A percentile compares a stretch with the other conserved stretches of the same genome.
phyloP scores from a whole-genome alignment of 2,888 invertebrate genomes.

The Arrhopalites spinosus region DNA sequence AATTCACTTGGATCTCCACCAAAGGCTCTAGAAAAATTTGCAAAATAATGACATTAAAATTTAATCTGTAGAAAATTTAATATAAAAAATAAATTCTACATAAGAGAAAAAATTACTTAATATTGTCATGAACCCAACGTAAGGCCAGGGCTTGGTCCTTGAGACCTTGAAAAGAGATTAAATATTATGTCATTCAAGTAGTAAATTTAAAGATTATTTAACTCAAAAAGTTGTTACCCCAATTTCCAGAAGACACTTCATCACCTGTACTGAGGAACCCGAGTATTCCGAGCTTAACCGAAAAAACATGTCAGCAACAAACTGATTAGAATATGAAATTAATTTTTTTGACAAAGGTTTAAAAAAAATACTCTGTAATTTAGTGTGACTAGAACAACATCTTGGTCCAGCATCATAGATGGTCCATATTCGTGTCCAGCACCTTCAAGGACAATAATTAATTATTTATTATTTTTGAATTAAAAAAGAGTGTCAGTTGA shows the following conservation, averaged over 20 bases:
- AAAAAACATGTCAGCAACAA: not conserved
- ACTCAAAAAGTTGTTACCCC: slow-evolving; percentile 26
- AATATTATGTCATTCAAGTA: not conserved
- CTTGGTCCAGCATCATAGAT: slow-evolving; percentile 33
- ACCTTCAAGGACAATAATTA: not conserved
- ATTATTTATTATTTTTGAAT: too few relatives aligned
- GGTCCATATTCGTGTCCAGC: slow-evolving; percentile 43
- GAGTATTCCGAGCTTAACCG: not conserved
- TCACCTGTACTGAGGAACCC: slow-evolving; percentile 42
- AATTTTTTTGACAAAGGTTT: too few relatives aligned
- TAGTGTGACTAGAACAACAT: slow-evolving; percentile 41
- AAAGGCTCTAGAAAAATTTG: too few relatives aligned
- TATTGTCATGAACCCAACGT: slow-evolving; percentile 45
- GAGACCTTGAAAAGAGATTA: not conserved
- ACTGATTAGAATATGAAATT: too few relatives aligned
- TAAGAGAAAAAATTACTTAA: slow-evolving; percentile 41
- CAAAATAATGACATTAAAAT: too few relatives aligned
- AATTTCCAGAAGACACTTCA: slow-evolving; percentile 37
- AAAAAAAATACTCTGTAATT: slow-evolving; percentile 32
- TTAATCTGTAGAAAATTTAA: too few relatives aligned
- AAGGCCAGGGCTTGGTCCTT: slow-evolving; percentile 38
- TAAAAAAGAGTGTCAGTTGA: too few relatives aligned
- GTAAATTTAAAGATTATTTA: too few relatives aligned
- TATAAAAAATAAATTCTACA: too few relatives aligned
- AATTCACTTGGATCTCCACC: slow-evolving; percentile 31